phyloP scores from a whole-genome alignment of 2,797 vertebrate genomes.

The Brachymystax lenok region DNA sequence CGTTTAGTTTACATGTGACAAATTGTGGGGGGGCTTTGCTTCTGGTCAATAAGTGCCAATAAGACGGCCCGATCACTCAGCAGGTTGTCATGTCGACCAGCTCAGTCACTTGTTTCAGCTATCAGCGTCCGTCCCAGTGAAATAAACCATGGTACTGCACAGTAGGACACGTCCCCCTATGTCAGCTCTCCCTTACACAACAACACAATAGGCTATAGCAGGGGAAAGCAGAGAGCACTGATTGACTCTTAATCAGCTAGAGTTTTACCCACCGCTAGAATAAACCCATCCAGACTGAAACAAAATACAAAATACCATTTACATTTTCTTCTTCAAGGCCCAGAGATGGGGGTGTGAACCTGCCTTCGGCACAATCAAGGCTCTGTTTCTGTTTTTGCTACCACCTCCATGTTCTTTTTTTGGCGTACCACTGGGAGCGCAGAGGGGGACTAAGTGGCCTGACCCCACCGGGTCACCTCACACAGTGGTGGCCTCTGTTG shows the following conservation, averaged over 20 bases:
- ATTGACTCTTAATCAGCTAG: too few species aligned
- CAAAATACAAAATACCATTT: too few species aligned
- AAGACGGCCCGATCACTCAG: conserved; percentile 73
- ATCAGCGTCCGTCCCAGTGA: conserved; percentile 61
- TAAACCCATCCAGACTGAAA: too few species aligned
- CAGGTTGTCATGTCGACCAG: conserved; percentile 71
- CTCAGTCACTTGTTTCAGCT: conserved; percentile 70
- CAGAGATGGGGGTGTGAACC: conserved; percentile 42
- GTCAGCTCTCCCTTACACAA: too few species aligned
- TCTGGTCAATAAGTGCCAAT: conserved; percentile 72
- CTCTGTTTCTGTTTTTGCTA: conserved; percentile 72
- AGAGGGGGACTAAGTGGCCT: conserved; percentile 63
- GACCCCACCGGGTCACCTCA: conserved; percentile 53
- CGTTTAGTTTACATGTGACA: conserved; percentile 67
- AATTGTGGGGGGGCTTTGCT: conserved; percentile 67
- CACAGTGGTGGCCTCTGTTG: conserved; percentile 49
- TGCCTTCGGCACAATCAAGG: conserved; percentile 59
- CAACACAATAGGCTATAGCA: too few species aligned
- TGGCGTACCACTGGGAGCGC: conserved; percentile 42
- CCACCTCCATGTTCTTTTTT: conserved; percentile 64
- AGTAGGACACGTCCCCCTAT: too few species aligned
- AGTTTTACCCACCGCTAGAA: too few species aligned
- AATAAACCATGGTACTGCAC: too few species aligned
- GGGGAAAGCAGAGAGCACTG: too few species aligned
- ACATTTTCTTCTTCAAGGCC: conserved; percentile 35